Percentiles rank a stretch among this genome's conserved stretches.
phyloP scores from a whole-genome alignment of 2,113 vertebrate species.

The Pyrgilauda ruficollis region DNA sequence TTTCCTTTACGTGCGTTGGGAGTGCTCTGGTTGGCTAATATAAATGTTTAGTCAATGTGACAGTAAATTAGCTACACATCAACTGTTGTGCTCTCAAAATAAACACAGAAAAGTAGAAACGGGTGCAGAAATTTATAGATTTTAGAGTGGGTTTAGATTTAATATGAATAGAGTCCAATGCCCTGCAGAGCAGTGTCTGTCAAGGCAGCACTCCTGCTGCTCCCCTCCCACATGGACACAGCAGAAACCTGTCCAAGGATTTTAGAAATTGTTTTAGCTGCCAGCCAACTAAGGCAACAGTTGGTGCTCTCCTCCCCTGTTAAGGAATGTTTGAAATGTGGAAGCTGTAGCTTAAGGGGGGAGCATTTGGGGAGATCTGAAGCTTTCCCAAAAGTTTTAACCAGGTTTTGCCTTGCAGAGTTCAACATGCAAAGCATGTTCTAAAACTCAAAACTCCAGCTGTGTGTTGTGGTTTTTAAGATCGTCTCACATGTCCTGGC shows the following conservation, averaged over 20 bases:
- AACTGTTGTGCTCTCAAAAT: background rate
- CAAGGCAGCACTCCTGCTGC: background rate
- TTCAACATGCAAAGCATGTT: background rate
- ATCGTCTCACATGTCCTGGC: background rate
- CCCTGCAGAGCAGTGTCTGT: background rate
- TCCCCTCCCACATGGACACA: background rate
- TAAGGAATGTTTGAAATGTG: background rate
- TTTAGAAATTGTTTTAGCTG: background rate
- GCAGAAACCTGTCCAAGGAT: background rate
- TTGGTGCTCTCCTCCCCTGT: background rate
- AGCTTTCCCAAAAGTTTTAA: background rate
- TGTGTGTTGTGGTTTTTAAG: background rate
- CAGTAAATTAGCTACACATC: background rate
- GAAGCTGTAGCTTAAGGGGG: background rate
- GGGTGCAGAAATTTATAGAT: background rate
- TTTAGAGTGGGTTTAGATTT: background rate
- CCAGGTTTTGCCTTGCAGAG: background rate
- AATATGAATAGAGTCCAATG: background rate
- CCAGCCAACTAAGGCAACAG: background rate
- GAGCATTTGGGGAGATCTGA: background rate
- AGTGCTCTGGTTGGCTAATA: conserved; percentile 60
- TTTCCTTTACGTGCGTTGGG: conserved; percentile 45
- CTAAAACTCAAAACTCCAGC: background rate
- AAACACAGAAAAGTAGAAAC: background rate
- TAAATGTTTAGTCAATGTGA: background rate